Percentiles rank a stretch among this genome's conserved stretches.
phyloP scores from a whole-genome alignment of 2,888 invertebrate genomes.

The Colostygia pectinataria region DNA sequence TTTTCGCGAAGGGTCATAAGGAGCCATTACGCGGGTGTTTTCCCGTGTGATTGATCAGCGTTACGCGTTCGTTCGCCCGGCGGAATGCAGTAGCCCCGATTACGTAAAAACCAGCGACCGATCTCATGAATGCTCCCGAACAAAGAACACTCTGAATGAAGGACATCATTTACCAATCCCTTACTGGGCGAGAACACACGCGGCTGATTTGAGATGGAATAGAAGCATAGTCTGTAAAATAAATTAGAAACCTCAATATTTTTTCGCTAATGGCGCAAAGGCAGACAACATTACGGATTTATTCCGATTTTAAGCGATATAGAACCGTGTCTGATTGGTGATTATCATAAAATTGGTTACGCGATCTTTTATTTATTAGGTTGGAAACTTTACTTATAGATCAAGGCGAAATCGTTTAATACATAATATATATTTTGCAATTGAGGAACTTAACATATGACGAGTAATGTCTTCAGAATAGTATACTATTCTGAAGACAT shows the following conservation, averaged over 20 bases:
- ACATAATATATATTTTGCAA: conserved; percentile 7
- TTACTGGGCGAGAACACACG: neutral
- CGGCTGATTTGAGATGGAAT: neutral
- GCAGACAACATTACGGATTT: conserved; percentile 23
- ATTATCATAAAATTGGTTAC: conserved; percentile 33
- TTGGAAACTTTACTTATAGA: conserved; percentile 16
- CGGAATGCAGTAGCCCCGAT: conserved; percentile 23
- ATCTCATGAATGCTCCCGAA: conserved; percentile 13
- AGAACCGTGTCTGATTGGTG: conserved; percentile 26
- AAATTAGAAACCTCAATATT: neutral
- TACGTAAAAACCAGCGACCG: conserved; percentile 25
- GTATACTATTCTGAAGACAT: no score
- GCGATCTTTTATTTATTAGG: conserved; percentile 20
- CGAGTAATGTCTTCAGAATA: no score
- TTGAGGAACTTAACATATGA: neutral
- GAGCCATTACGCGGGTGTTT: conserved; percentile 69
- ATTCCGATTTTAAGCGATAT: conserved; percentile 26
- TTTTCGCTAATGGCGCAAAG: neutral
- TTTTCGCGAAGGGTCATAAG: conserved; percentile 54
- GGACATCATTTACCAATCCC: conserved; percentile 1
- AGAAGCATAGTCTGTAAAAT: neutral
- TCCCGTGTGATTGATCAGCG: conserved; percentile 69
- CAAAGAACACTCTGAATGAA: conserved; percentile 15
- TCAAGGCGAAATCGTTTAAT: conserved; percentile 10
- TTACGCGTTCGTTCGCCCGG: conserved; percentile 42